Conservation (phyloP, 1,140 invertebrate species). For the Drosophila pseudoananassae region DNA sequence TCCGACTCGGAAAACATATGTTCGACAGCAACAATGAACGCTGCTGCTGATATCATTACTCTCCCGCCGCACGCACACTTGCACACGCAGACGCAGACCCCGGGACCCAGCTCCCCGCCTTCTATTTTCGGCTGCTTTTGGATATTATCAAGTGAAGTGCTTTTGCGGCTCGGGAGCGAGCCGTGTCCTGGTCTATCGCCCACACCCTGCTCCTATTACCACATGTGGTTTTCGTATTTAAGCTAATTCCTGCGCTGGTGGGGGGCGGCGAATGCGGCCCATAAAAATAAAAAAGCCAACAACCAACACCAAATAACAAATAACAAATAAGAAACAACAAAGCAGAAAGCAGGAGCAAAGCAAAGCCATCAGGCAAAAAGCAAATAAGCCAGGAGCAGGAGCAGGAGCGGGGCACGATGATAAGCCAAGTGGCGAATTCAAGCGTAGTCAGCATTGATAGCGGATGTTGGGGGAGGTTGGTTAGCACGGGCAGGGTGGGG, state of each 20-base stretch:
- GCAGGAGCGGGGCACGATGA: conserved; percentile 39
- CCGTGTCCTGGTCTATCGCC: conserved; percentile 3
- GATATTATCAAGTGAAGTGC: conserved; percentile 82
- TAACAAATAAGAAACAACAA: conserved; percentile 57
- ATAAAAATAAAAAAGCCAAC: conserved; percentile 76
- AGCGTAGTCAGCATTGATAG: conserved; percentile 80
- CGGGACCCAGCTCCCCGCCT: conserved; percentile 24
- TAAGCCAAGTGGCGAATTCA: conserved; percentile 81
- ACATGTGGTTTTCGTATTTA: conserved; percentile 82
- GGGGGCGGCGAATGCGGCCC: conserved; percentile 51
- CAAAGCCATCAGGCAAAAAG: conserved; percentile 9
- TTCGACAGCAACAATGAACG: conserved; percentile 48
- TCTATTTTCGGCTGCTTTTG: conserved; percentile 12
- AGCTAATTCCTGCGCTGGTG: conserved; percentile 77
- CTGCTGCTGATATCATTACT: conserved; percentile 79
- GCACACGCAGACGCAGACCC: conserved; percentile 7
- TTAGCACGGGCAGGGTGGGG: conserved; percentile 2
- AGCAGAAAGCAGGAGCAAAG: conserved; percentile 52
- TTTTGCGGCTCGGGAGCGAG: conserved; percentile 57
- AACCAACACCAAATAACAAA: conserved; percentile 54
- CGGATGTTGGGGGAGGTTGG: conserved; percentile 22
- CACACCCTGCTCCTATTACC: conserved; percentile 55
- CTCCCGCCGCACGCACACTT: conserved; percentile 25
- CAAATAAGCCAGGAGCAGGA: conserved; percentile 1
- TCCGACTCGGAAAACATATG: conserved; percentile 58